Base-by-base conservation (phyloP, 1,140 invertebrate genomes). In the Ostrea edulis region DNA sequence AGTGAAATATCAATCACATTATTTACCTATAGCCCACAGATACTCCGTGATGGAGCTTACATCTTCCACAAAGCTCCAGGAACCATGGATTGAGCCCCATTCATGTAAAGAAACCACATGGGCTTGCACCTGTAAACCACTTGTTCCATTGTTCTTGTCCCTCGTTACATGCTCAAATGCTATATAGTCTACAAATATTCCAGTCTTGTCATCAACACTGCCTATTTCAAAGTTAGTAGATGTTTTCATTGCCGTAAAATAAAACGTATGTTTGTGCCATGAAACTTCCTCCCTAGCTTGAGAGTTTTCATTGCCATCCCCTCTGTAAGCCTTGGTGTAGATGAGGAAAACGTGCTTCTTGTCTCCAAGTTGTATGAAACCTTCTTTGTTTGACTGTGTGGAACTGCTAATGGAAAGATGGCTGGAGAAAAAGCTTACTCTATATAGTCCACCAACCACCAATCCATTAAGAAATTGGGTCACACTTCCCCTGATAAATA, bases 1-100 rank as follows among this genome's bases (percentile, higher is more conserved):
- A 44, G 35, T 44, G 35, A 44, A 44, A 44, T 44, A 44, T 44
- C 35, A 44, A 44, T 44, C 35, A 3, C 11, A n/a, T 7, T 22
- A 85, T 84, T 82, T 90, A 92, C 92, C 92, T 82, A 93, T 89
- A 12, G 92, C 92, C 91, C 91, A 93, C 68, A 54, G 84, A 82
- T 91, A 93, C 17, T 92, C 90, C 4, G 87, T 83, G 52, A 93
- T 91, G 12, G 88, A 89, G 86, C 89, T 89, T 8, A 90, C 87
- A 17, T 85, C 77, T 81, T 93, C 91, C 17, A 85, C 12, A 86
- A 91, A 92, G 62, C 89, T 88, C 91, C 91, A 93, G 8, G 88
- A 83, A 14, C 88, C 84, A 85, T 92, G 90, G 12, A 92, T 84
- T 29, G 91, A 91, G n/a, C 89, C 87, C 92, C 91, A 92, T 51